Base-by-base conservation (phyloP, 64 coral and sea anemone genomes). In the Stichodactyla mertensii region DNA sequence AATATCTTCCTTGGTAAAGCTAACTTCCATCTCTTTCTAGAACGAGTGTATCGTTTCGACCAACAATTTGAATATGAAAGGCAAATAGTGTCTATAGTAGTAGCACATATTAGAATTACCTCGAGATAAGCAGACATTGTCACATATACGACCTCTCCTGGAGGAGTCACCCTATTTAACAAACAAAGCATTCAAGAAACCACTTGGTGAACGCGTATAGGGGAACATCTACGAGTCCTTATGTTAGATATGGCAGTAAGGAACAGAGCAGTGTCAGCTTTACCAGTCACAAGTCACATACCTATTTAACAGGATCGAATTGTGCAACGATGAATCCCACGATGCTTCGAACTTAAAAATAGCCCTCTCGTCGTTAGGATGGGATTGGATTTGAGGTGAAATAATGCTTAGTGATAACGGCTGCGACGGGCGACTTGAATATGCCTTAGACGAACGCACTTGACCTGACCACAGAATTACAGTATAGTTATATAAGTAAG, bases 321-420 rank as follows among this genome's bases (percentile, higher is more conserved):
- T 95, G 64, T 99, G 97, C n/a, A 99, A 81, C 28, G 97, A 99
- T 18, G 97, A 95, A 64, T 99, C 97, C 97, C 97, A 99, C 54
- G 97, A 85, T 10, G 93, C 89, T 77, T 99, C 97, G 26, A 99
- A 99, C 45, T 94, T 95, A 79, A 95, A 95, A 23, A 99, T 86
- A 28, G 90, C 94, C 36, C 84, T 94, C 16, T 94, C 86, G 31
- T 99, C 97, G 60, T 92, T 88, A 19, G 97, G 97, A 87, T 99
- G 97, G 51, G 97, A 99, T 88, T 96, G 94, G 81, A 96, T 71
- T 59, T 93, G 91, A 85, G 91, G 94, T 27, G 91, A 96, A 8
- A 96, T 52, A 51, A 96, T 69, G 62, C 78, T 96, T 19, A 96
- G 10, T 9, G 94, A 96, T 20, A 92, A 79, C 8, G 64, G 87